Conservation (phyloP, 2,113 vertebrate species). For the Numenius arquata region DNA sequence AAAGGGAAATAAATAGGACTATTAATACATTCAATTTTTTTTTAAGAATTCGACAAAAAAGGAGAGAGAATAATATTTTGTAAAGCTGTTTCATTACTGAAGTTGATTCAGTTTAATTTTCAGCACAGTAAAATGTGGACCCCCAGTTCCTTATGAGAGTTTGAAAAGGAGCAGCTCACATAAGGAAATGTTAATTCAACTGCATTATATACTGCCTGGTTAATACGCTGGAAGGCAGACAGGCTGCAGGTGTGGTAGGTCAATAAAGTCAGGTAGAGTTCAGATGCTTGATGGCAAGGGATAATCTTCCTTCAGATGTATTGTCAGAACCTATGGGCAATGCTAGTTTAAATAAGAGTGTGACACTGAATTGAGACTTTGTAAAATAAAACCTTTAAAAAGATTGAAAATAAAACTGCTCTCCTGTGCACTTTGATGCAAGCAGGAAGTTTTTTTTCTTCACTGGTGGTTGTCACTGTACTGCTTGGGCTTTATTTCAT, state of each 20-base stretch:
- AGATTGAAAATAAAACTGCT: background rate
- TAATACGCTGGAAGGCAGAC: background rate
- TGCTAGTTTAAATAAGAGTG: background rate
- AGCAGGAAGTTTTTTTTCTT: conserved; percentile 13
- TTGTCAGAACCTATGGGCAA: background rate
- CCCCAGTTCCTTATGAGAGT: background rate
- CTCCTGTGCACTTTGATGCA: background rate
- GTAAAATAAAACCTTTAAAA: background rate
- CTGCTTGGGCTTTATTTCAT: conserved; percentile 30
- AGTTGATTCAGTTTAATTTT: background rate
- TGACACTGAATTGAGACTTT: background rate
- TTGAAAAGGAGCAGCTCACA: background rate
- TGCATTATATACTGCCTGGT: background rate
- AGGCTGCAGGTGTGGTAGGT: background rate
- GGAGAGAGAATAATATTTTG: background rate
- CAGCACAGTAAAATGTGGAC: background rate
- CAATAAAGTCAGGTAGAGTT: background rate
- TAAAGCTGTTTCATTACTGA: background rate
- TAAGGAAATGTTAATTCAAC: background rate
- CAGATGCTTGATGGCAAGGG: background rate
- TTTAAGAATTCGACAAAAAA: background rate
- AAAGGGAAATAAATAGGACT: background rate
- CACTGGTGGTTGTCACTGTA: background rate
- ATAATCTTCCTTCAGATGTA: background rate
- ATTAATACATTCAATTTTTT: background rate